Base-by-base conservation (phyloP, 2,888 invertebrate species). In the Cosmia pyralina region DNA sequence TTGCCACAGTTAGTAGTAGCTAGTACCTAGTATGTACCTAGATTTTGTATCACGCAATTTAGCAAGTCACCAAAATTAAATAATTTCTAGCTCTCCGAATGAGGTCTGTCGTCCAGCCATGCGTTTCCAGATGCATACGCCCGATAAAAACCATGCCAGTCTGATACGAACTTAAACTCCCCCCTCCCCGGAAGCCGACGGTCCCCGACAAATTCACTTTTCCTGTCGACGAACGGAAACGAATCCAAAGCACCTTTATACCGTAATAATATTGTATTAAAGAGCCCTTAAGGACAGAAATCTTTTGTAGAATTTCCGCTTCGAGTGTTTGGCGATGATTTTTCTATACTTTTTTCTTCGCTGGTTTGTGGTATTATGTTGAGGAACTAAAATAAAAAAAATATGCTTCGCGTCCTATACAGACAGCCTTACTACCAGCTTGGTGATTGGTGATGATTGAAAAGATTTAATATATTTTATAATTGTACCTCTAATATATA, bases 131-230 rank as follows among this genome's bases (percentile, higher is more conserved):
- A 28, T 28, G 28, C 3, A 28, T 55, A 55, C 62, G 38, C 52
- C 4, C 15, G 75, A 79, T 68, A 68, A 65, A 5, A 52, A 52
- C 41, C 4, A 44, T 41, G 17, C 34, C 48, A 64, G 64, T 77
- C 55, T 73, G 66, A 68, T 66, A 69, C 17, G n/a, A 53, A 48
- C 78, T 60, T 69, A 68, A 72, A 34, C 68, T 34, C 44, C 72
- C 67, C 63, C 69, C 65, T 41, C 72, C 70, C 72, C 79, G 77
- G 90, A 89, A 88, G 81, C 84, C 85, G 85, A 86, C 88, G 87
- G 80, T 87, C 81, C 82, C 77, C 83, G 88, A 88, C 91, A 92
- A 93, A 93, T 93, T 93, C 92, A 91, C 89, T 93, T 92, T 93
- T 91, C 92, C 92, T 91, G 91, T 91, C 89, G 87, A 76, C 83